Evolutionary conservation across 30 jellyfish, hydroid and myxozoan species (phyloP), one percentile per base, ranked within the genome.

Genomic region (Clytia hemisphaerica): DNA sequence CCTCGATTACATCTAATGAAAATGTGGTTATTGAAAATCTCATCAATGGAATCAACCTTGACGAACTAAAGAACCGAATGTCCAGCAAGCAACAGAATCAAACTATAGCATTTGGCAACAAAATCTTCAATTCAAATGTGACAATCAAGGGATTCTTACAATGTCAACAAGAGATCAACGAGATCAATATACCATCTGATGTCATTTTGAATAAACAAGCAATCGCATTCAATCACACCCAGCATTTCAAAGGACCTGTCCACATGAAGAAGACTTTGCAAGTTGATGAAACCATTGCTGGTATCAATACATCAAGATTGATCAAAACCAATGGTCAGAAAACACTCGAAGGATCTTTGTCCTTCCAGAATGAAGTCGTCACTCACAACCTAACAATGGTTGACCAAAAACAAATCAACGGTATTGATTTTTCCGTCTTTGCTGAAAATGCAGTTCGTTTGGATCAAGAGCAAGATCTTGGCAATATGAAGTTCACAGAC

Each of bases 361-460:
- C 45, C 14, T 79, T 86, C 47, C 0, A 25, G 27, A 29, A 16
- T 6, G 26, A 40, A 9, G 19, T 79, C 16, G 34, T 78, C 22
- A 6, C 37, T 1, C 57, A 57, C 50, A 65, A 79, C 50, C 27
- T 78, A 4, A 18, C 4, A 12, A 47, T 74, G 28, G 57, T 74
- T 10, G 58, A 64, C 1, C 30, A 45, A 12, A 40, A 35, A 18
- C 45, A 30, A 0, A 78, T 86, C 10, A 71, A 86, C 49, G 73
- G 67, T 4, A 77, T 86, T 6, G 96, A 86, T 73, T 9, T 86
- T 12, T 79, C 94, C 0, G 66, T 47, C 25, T 60, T 86, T 25
- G 59, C 47, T 18, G 28, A 47, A 24, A 37, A 49, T 27, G 46
- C 59, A 15, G 45, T 86, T 44, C 32, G 44, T 5, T 25, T 51